Evolutionary conservation across 2,888 invertebrate species (phyloP), one percentile per base, ranked within the genome.

Genomic region (Griposia aprilina): DNA sequence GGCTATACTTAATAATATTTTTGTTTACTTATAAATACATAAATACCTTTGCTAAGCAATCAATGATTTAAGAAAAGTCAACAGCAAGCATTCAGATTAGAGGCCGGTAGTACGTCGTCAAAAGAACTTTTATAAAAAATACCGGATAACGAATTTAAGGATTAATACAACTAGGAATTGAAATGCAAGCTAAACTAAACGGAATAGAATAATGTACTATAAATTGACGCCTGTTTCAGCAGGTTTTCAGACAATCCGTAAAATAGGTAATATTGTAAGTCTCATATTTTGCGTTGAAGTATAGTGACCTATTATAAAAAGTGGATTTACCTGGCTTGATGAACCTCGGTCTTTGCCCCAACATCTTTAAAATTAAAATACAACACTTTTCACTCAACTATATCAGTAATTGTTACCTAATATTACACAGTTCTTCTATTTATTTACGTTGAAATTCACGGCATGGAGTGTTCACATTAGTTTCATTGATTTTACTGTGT

Each of bases 311-410:
- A 65, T 26, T 20, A 7, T 41, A 0, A 78, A 62, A 65, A 73
- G 0, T 23, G 26, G 45, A 73, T 89, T 92, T 91, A 95, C 96
- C 95, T 81, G 96, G 96, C 80, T 92, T 94, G n/a, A 96, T 90
- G 81, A 95, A 96, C 77, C 91, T 93, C 7, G 95, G 95, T 74
- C 92, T 90, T 77, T 93, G 93, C 26, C 86, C 88, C 60, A 91
- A 80, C 94, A 94, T 95, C n/a, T 76, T 89, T 36, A 23, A 30
- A 71, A 65, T 41, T 26, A 36, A 41, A 41, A 17, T 15, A 26
- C 10, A 36, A 71, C 60, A 77, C 76, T 77, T 30, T 57, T 20
- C 23, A 65, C 73, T 59, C 0, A 50, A 79, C 13, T 70, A 6
- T 30, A 36, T 26, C 10, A 2, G 0, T 55, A 63, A 26, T n/a